Evolutionary conservation across 2,888 invertebrate genomes (phyloP), one percentile per base, ranked within the genome.

Genomic region (Leucophora obtusa): DNA sequence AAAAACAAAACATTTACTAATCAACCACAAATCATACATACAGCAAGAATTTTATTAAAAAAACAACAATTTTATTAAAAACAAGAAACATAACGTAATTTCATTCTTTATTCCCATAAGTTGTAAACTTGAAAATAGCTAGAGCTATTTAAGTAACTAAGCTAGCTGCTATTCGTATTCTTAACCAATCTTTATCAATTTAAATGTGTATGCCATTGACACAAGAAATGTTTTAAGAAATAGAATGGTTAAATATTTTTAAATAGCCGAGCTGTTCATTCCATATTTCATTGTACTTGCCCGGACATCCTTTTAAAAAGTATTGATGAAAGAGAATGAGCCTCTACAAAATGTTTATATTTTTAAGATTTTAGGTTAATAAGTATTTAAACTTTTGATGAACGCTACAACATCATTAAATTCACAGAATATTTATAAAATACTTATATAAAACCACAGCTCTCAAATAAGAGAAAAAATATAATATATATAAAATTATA

Each of bases 301-400:
- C 28, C 47, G 15, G 38, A 51, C 21, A 51, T 58, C 1, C 24
- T 17, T 69, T 62, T 35, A n/a, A n/a, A 11, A 7, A 35, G 21
- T 58, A 53, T 68, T 53, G 56, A 51, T 51, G 58, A 21, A 58
- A 18, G 50, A 38, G 28, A 24, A 58, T 28, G 62, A 63, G 17
- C 15, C 15, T 11, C 15, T 51, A 68, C 21, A 54, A 65, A 71
- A 71, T 71, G 56, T 50, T 73, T 47, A 54, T 66, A 70, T 38
- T 74, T 77, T 35, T 75, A 75, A 76, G 71, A 47, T 75, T 63
- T 75, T 69, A 76, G 68, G 69, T 75, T 53, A 72, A 72, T 68
- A 76, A 76, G 68, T 69, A 69, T 76, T 65, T 71, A 43, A 63
- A 74, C 38, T 70, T 28, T 66, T 80, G 58, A 68, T 76, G 68